Conservation (phyloP, 2,113 vertebrate species). For the Lamprologus tigripictilis region DNA sequence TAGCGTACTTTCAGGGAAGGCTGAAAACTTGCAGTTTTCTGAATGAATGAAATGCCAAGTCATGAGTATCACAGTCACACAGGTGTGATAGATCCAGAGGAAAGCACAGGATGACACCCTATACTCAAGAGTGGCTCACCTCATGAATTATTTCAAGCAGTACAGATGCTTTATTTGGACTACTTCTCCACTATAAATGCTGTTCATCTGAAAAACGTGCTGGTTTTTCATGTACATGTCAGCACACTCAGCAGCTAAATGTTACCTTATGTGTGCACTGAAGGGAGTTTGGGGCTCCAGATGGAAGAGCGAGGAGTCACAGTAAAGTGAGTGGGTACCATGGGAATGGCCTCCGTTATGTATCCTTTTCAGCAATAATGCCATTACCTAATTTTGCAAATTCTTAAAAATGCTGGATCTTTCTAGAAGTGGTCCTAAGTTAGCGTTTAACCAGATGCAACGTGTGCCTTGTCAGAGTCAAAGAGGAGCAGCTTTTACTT, state of each 20-base stretch:
- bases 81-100: neutral
- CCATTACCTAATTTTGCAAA: neutral
- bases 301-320: neutral
- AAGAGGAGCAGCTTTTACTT: neutral
- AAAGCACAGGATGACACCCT: conserved; percentile 29
- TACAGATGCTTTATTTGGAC: neutral
- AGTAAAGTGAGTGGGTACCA: neutral
- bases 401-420: neutral
- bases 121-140: conserved; percentile 20
- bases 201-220: neutral
- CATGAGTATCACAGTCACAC: neutral
- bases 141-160: conserved; percentile 62
- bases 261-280: neutral
- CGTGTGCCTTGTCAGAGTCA: neutral
- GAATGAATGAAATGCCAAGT: neutral
- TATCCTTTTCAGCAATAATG: neutral
- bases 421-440: neutral
- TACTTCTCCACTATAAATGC: neutral
- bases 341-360: neutral
- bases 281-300: neutral
- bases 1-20: neutral
- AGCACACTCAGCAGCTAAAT: neutral
- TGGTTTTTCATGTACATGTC: neutral
- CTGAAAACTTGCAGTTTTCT: neutral
- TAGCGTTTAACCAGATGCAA: neutral